Percentiles rank a stretch among this genome's conserved stretches.
These are phyloP conservation scores for Merops nubicus DNA, from an alignment of 2,113 vertebrate genomes.

Conservation along the genomic window DNA sequence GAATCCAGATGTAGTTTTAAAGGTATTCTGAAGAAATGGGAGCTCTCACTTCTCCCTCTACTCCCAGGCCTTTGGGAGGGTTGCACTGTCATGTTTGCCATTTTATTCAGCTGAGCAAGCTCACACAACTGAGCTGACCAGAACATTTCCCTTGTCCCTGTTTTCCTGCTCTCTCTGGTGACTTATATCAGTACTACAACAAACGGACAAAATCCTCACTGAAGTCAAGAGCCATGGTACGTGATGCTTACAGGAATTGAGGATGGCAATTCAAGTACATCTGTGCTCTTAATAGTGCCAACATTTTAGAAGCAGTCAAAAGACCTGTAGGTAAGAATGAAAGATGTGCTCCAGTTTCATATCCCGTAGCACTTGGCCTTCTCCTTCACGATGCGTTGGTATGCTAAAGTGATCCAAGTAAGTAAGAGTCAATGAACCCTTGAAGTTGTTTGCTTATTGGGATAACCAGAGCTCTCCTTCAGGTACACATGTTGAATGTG, in stretches of 20 bases:
- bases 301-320: background rate
- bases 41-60: background rate
- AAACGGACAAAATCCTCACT: background rate
- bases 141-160: background rate
- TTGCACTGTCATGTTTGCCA: background rate
- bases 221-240: accelerated
- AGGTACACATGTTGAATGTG: background rate
- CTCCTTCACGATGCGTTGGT: background rate
- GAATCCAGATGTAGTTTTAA: background rate
- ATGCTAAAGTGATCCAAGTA: background rate
- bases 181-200: background rate
- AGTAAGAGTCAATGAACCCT: background rate
- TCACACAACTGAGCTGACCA: background rate
- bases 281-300: background rate
- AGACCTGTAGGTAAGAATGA: background rate
- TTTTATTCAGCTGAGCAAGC: background rate
- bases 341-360: background rate
- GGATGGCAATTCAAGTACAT: background rate
- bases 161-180: background rate
- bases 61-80: no score
- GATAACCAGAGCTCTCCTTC: background rate
- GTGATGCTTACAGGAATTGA: background rate
- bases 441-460: background rate
- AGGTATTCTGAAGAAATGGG: background rate
- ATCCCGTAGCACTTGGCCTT: background rate